Evolutionary conservation across 2,113 vertebrate species (phyloP), one percentile per base, ranked within the genome.

Genomic region (Anser cygnoides): DNA sequence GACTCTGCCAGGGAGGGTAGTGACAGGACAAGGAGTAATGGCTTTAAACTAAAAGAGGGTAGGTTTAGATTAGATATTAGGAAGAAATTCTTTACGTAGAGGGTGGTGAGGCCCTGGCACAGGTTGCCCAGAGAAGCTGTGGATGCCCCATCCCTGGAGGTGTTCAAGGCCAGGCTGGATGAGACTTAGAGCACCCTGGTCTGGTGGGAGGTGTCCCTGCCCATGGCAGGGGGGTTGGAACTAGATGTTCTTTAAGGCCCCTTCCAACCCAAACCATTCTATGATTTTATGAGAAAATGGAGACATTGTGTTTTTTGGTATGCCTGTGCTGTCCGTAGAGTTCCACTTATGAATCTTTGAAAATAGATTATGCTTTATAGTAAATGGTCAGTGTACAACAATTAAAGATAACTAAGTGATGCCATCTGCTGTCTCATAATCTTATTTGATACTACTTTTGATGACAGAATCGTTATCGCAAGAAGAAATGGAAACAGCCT

Each of bases 341-440:
- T 18, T 84, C 11, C 28, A 25, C 50, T 89, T 75, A 35, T 28
- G 35, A 9, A 58, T 62, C 50, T 89, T 93, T 8, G 74, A 58
- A 90, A 89, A 84, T 37, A 29, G 39, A 11, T 87, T 93, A 12
- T 61, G 39, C 49, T 87, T 22, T 37, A 23, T 28, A 72, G 44
- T 89, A 87, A 92, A 84, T 81, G 86, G 76, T 86, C 85, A 86
- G 15, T 59, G 22, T 88, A 67, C 17, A 59, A 39, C 25, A 46
- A 33, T 76, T 87, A 79, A 97, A 95, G 92, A 94, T 87, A 96
- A 96, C 76, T 65, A 72, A 94, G 93, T 76, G 96, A 96, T 97
- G 95, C 93, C 96, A 97, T 93, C 95, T 97, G 74, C 92, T 97
- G 96, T 96, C 74, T 96, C 93, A 82, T 90, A 84, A 76, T 87